These are phyloP conservation scores for Zapus hudsonius DNA, from an alignment of 2,113 vertebrate genomes.

Conservation along the genomic window DNA sequence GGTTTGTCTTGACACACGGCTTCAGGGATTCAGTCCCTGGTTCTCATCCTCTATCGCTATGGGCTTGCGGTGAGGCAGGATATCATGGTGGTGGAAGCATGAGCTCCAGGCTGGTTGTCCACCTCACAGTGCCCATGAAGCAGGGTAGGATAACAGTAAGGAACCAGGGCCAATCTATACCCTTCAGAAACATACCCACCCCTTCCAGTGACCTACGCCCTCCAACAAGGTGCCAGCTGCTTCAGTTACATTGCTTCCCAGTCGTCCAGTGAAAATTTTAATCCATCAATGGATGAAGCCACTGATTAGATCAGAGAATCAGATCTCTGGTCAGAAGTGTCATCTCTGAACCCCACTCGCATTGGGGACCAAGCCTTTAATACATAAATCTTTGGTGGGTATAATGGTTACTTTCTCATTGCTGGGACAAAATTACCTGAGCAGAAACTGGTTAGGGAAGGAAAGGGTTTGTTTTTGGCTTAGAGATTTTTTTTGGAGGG, in stretches of 20 bases:
- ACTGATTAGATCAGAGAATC: not conserved
- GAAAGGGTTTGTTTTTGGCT: too few species aligned
- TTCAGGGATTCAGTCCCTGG: not conserved
- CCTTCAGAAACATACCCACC: not conserved
- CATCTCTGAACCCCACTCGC: not conserved
- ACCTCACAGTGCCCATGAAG: not conserved
- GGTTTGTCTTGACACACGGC: not conserved
- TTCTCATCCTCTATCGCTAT: too few species aligned
- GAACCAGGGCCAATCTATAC: not conserved
- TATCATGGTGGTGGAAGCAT: not conserved
- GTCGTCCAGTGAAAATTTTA: not conserved
- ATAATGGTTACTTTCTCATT: too few species aligned
- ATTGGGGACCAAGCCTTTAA: not conserved
- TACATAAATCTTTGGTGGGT: not conserved
- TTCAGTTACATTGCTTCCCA: not conserved
- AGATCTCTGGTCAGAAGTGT: not conserved
- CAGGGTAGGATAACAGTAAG: not conserved
- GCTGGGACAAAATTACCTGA: too few species aligned
- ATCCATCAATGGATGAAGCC: not conserved
- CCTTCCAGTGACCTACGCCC: not conserved
- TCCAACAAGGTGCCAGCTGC: too few species aligned
- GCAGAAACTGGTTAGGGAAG: too few species aligned
- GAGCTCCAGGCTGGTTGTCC: too few species aligned
- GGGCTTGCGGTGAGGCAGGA: not conserved
- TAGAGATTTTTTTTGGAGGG: too few species aligned